Conservation (phyloP, 2,888 invertebrate genomes). For the Lagria hirta region DNA sequence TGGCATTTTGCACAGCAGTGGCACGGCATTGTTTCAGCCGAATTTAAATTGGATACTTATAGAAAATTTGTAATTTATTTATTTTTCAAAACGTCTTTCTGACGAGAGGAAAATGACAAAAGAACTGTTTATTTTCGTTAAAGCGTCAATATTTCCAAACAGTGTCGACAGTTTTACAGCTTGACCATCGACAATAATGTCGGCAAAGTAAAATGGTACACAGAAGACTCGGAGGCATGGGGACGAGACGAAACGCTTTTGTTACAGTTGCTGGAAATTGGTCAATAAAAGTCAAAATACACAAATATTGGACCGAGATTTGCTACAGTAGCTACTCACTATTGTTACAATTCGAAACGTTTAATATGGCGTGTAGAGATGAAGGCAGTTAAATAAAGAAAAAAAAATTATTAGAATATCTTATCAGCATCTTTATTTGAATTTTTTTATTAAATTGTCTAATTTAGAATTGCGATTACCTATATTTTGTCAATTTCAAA, state of each 20-base stretch:
- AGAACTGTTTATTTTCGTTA: slow-evolving; percentile 17
- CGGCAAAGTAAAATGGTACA: slow-evolving; percentile 31
- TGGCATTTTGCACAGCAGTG: slow-evolving; percentile 31
- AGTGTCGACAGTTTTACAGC: slow-evolving; percentile 44
- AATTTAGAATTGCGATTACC: no score
- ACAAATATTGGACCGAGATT: slow-evolving; percentile 30
- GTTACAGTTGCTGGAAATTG: slow-evolving; percentile 35
- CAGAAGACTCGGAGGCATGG: slow-evolving; percentile 9
- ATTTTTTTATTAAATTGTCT: no score
- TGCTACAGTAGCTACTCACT: slow-evolving; percentile 35
- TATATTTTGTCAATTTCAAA: no score
- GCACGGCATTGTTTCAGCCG: slow-evolving; percentile 15
- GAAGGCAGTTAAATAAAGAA: no score
- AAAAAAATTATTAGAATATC: no score
- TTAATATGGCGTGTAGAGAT: no score
- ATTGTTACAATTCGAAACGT: slow-evolving; percentile 16
- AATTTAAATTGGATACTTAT: slow-evolving; percentile 12
- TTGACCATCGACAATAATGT: slow-evolving; percentile 37
- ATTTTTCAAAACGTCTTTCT: background rate
- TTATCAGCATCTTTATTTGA: no score
- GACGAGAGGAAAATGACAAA: background rate
- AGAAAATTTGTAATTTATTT: background rate
- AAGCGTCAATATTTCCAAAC: slow-evolving; percentile 40
- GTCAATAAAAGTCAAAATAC: slow-evolving; percentile 40
- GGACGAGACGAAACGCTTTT: slow-evolving; percentile 32